Evolutionary conservation across 2,113 vertebrate genomes (phyloP).

Genomic region (Periophthalmodon schlosseri): DNA sequence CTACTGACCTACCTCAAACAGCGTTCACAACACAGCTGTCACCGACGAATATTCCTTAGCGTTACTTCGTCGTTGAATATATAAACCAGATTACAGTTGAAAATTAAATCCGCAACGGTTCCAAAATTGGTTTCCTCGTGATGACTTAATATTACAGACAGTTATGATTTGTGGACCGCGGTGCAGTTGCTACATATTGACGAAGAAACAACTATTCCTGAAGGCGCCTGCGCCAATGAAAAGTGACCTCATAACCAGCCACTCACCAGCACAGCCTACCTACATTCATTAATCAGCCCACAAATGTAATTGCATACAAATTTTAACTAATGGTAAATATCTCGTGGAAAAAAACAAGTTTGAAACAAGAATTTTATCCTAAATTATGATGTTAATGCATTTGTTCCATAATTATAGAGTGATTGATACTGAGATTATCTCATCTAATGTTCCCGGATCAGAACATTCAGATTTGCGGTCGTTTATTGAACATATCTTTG

Average conservation of each 20-base stretch:
- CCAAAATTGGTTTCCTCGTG: background rate
- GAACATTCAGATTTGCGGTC: background rate
- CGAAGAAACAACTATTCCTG: slow-evolving; percentile 40
- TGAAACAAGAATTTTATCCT: no score
- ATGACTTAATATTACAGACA: background rate
- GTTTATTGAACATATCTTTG: background rate
- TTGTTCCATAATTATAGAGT: no score
- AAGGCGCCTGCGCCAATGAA: slow-evolving; percentile 62
- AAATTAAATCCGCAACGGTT: background rate
- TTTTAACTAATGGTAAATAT: no score
- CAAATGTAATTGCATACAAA: no score
- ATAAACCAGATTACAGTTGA: background rate
- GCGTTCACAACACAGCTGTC: slow-evolving; percentile 38
- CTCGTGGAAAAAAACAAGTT: no score
- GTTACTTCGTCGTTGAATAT: background rate
- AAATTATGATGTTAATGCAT: no score
- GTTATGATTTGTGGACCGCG: slow-evolving; percentile 16
- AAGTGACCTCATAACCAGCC: slow-evolving; percentile 55
- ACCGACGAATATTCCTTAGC: slow-evolving; percentile 7
- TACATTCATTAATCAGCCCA: background rate
- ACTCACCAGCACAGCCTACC: background rate
- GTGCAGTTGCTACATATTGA: slow-evolving; percentile 58
- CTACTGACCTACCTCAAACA: slow-evolving; percentile 54
- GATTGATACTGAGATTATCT: no score
- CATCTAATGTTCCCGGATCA: no score